Percentiles rank a stretch among this genome's conserved stretches.
Evolutionary conservation across 2,113 vertebrate species (phyloP).

Genomic region (Scolopax mira): DNA sequence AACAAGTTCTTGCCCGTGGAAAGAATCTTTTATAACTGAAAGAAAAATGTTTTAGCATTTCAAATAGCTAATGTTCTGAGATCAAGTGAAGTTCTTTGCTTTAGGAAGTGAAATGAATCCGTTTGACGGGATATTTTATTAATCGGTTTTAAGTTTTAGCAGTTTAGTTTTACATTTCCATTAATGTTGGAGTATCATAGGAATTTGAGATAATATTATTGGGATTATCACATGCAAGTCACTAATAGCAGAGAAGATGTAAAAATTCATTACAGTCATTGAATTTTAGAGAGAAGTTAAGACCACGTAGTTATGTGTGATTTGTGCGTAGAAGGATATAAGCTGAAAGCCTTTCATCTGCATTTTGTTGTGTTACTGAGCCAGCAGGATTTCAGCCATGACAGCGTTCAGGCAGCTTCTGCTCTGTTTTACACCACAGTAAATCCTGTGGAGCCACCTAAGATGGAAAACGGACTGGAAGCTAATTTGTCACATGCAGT

Average conservation of each 20-base stretch:
- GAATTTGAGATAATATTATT: conserved; percentile 30
- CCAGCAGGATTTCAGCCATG: not conserved
- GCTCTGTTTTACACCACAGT: not conserved
- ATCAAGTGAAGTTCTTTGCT: conserved; percentile 49
- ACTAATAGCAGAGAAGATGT: conserved; percentile 36
- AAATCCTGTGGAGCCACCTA: not conserved
- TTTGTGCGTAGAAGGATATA: not conserved
- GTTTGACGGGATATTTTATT: conserved; percentile 47
- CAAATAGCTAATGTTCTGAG: conserved; percentile 49
- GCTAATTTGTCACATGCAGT: not conserved
- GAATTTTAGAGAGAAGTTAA: conserved; percentile 26
- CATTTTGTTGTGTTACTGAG: not conserved
- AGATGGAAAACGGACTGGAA: not conserved
- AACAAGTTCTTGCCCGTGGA: conserved; percentile 42
- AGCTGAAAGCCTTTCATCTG: conserved; percentile 28
- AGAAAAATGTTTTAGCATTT: conserved; percentile 55
- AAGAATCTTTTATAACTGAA: conserved; percentile 9
- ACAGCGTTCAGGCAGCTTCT: not conserved
- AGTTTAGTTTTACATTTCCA: conserved; percentile 55
- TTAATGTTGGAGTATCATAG: conserved; percentile 28
- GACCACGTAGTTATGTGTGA: conserved; percentile 18
- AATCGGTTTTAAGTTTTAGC: conserved; percentile 52
- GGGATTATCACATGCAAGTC: conserved; percentile 38
- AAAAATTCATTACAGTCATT: conserved; percentile 51
- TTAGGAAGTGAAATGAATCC: conserved; percentile 55